Evolutionary conservation across 2,113 vertebrate species (phyloP), one percentile per base, ranked within the genome.

Genomic region (Camelus dromedarius): DNA sequence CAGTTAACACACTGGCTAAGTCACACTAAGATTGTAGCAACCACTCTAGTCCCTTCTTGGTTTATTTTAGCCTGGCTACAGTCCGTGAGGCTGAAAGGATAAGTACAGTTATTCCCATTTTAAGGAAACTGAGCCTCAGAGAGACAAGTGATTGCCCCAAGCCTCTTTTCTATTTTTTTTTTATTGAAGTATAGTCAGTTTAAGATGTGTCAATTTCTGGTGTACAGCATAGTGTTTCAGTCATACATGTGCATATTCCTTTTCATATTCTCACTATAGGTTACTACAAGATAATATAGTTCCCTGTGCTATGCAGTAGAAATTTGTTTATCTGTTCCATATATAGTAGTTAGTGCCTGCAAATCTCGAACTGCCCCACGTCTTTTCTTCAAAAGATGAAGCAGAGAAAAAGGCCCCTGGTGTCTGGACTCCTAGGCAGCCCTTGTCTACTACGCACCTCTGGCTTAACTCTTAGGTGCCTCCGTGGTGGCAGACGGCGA

Each of bases 21-120:
- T 50, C 48, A 16, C 54, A 12, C 0, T 4, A 54, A 46, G 18
- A 77, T 13, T 24, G 2, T 24, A 42, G 28, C 32, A 2, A 28
- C 18, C 30, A 10, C 5, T 4, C 0, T 2, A 1, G 19, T 16
- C 46, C 38, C 52, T 56, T 22, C 11, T 35, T 8, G 7, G 16
- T 84, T 52, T 82, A 30, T 79, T 80, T 87, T 38, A 38, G 11
- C 19, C 50, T 8, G 8, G 52, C 14, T 26, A 19, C 8, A 60
- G n/a, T 50, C 42, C 46, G 19, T 79, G 83, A 77, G 32, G 26
- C 3, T 15, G 2, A 35, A 80, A 87, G 50, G 19, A 16, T 2
- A 76, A 19, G 19, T 62, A 1, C 22, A 73, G 9, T 69, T 22
- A 11, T 52, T n/a, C 15, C 19, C 48, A 42, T 5, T 50, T 35